Conservation (phyloP, 2,113 vertebrate species). For the Proterorhinus semilunaris region DNA sequence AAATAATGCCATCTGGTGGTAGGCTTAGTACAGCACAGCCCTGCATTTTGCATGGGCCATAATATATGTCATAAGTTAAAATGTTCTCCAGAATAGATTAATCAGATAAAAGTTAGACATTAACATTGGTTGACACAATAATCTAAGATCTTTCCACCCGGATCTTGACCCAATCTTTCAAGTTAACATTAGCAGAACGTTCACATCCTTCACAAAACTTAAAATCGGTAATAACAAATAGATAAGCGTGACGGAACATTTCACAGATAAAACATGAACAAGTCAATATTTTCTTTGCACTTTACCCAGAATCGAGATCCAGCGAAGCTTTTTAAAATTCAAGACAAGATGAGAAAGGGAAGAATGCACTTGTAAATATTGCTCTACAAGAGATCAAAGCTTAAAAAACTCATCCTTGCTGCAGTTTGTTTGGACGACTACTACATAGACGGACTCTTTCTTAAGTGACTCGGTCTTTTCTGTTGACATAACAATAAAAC, state of each 20-base stretch:
- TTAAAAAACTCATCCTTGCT: not conserved
- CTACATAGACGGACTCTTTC: not conserved
- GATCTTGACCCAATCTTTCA: slow-evolving; percentile 26
- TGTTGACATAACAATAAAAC: slow-evolving; percentile 34
- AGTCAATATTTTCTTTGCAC: not conserved
- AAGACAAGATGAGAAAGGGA: not conserved
- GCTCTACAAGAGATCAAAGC: not conserved
- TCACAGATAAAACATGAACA: slow-evolving; percentile 25
- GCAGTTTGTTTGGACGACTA: slow-evolving; percentile 4
- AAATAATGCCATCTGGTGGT: slow-evolving; percentile 41
- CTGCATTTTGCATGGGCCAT: no score
- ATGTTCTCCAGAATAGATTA: not conserved
- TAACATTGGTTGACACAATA: not conserved
- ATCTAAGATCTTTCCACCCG: slow-evolving; percentile 21
- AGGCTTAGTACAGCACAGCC: not conserved
- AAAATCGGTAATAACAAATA: slow-evolving; percentile 35
- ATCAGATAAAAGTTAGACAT: not conserved
- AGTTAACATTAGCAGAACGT: slow-evolving; percentile 56
- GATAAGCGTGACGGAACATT: slow-evolving; percentile 39
- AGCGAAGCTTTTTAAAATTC: not conserved
- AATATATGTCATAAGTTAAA: not conserved
- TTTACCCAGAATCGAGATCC: not conserved
- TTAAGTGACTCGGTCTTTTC: not conserved
- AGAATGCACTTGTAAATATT: not conserved
- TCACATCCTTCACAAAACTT: slow-evolving; percentile 59